These are phyloP conservation scores for Callithrix jacchus DNA, from an alignment of 2,113 vertebrate species.

Conservation along the genomic window DNA sequence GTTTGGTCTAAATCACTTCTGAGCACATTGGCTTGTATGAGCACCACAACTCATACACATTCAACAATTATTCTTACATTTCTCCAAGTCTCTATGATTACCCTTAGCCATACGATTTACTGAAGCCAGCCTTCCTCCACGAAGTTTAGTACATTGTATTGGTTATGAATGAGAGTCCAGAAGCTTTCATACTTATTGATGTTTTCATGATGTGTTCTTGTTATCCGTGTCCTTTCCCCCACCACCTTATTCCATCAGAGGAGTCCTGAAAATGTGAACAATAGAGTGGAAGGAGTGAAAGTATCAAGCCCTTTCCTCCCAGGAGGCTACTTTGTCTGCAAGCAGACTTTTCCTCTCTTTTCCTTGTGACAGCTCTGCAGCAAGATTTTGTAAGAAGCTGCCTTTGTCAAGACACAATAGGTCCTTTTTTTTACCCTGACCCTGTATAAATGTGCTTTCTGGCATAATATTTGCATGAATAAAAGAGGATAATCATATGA, in stretches of 20 bases:
- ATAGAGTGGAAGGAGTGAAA: background rate
- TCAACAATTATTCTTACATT: background rate
- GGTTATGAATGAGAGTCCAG: background rate
- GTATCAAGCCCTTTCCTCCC: background rate
- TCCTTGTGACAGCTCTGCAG: background rate
- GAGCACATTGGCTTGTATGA: background rate
- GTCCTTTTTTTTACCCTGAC: background rate
- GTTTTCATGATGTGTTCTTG: background rate
- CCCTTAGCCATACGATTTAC: background rate
- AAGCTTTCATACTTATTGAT: background rate
- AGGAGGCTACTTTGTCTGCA: background rate
- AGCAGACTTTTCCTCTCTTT: background rate
- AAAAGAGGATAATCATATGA: slow-evolving; percentile 22
- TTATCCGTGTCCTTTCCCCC: background rate
- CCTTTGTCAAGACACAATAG: slow-evolving; percentile 26
- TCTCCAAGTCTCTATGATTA: background rate
- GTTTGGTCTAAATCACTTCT: background rate
- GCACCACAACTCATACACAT: rapidly evolving
- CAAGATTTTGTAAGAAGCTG: background rate
- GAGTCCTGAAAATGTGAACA: background rate
- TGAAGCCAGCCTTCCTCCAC: too few species aligned
- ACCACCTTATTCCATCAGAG: background rate
- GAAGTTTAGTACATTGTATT: background rate
- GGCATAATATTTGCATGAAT: slow-evolving; percentile 22
- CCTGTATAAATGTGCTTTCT: slow-evolving; percentile 34